Conservation (phyloP, 2,113 vertebrate genomes). For the human (Homo sapiens) region GRCh38 chr13:56134001-56134500, state of each 20-base stretch:
- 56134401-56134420: not conserved
- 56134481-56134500: not conserved
- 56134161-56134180: too few species aligned
- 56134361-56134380: not conserved
- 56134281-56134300: not conserved
- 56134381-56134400: not conserved
- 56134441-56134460: not conserved
- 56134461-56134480: not conserved
- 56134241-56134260: rapidly evolving
- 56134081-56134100: not conserved
- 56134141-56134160: not conserved
- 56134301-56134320: not conserved
- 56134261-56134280: not conserved
- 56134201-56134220: too few species aligned
- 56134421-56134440: not conserved
- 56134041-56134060: not conserved
- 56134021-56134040: not conserved
- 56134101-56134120: not conserved
- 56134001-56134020: not conserved
- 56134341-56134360: not conserved
- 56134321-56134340: not conserved
- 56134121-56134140: not conserved
- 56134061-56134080: not conserved
- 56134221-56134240: rapidly evolving
- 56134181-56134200: too few species aligned